Percentiles rank a stretch among this genome's conserved stretches.
These are phyloP conservation scores for Carterocephalus palaemon DNA, from an alignment of 2,888 invertebrate species.

Conservation along the genomic window DNA sequence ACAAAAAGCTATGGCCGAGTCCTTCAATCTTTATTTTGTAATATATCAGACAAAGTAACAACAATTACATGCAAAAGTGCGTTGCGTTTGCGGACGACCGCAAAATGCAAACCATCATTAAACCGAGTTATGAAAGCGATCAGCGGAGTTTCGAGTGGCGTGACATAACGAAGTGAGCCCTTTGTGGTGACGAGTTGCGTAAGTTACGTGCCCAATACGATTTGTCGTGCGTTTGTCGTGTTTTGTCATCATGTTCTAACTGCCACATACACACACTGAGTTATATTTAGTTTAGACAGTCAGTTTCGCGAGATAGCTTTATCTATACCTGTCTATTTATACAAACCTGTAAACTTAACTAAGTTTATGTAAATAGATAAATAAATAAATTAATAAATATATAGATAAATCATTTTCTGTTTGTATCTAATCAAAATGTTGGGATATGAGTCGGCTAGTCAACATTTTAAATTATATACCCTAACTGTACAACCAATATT, in stretches of 20 bases:
- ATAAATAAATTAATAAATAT: background rate
- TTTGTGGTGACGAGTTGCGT: slow-evolving; percentile 17
- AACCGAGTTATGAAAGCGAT: slow-evolving; percentile 53
- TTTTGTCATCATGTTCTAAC: slow-evolving; percentile 8
- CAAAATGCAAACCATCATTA: slow-evolving; percentile 50
- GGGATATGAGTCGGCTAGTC: slow-evolving; percentile 18
- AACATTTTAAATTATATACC: too few species aligned
- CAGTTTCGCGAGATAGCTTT: background rate
- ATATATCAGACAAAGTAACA: too few species aligned
- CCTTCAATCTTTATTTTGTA: too few species aligned
- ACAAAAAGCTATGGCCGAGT: too few species aligned
- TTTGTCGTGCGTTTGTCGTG: slow-evolving; percentile 17
- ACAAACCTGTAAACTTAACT: too few species aligned
- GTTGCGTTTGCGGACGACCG: slow-evolving; percentile 8
- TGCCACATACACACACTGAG: too few species aligned
- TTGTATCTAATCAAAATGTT: slow-evolving; percentile 37
- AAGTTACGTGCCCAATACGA: slow-evolving; percentile 17
- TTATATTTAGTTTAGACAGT: too few species aligned
- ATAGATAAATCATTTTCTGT: background rate
- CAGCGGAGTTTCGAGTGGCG: slow-evolving; percentile 43
- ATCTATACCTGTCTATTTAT: background rate
- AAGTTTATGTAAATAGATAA: too few species aligned
- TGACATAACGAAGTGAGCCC: slow-evolving; percentile 32
- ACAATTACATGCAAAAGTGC: too few species aligned
- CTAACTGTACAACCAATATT: too few species aligned